Evolutionary conservation across 2,888 invertebrate species (phyloP), one percentile per base, ranked within the genome.

Genomic region (Pseudococcus viburni): DNA sequence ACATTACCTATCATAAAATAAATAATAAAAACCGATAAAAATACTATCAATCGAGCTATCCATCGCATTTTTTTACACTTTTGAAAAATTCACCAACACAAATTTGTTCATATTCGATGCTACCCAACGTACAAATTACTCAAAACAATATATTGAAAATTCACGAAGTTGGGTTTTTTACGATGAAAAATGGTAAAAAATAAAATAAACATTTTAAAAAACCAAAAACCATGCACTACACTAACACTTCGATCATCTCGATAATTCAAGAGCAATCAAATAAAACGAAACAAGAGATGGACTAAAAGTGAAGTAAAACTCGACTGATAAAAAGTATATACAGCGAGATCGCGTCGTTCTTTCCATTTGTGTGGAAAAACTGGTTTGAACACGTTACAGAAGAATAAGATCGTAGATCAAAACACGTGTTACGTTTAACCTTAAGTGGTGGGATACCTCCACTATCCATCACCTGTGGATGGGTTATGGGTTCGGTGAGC

Each of bases 351-450:
- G 59, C 55, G 22, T 19, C 39, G 80, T 83, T 83, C 88, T 88
- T 88, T 88, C 88, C 88, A 83, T 55, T 80, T 83, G 83, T 88
- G 19, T 83, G 88, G 88, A 88, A 88, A 86, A 87, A 88, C 88
- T 88, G 88, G 88, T 88, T 88, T 88, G 77, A 88, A 83, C 88
- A 48, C 51, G 83, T 51, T 84, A 51, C 26, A 39, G 85, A 48
- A 19, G 48, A 46, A 51, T 51, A 85, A 7, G 85, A 26, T 17
- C 85, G 22, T 51, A 22, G 84, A 73, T 33, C 73, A 73, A 33
- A 83, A 83, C 46, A 83, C 46, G 80, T 83, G 73, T 17, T 33
- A 22, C 15, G 7, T 77, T 77, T 39, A 42, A 83, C 42, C 46
- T 42, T 15, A 42, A 42, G 42, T 80, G 80, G 80, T 83, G 80